phyloP scores from a whole-genome alignment of 2,888 invertebrate species.

The Epistrophella euchroma region DNA sequence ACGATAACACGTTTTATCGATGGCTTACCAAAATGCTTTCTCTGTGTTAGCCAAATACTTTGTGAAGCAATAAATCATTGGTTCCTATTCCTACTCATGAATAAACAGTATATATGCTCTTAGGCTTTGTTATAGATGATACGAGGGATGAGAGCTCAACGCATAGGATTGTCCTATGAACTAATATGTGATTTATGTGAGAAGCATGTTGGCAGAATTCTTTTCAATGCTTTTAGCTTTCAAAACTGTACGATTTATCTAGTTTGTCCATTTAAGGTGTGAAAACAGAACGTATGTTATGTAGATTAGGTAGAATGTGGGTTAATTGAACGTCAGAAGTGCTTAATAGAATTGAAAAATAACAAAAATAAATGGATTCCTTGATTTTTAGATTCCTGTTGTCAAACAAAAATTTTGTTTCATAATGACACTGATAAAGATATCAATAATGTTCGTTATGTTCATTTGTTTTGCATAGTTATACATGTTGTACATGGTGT shows the following conservation, averaged over 20 bases:
- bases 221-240: constrained; percentile 29
- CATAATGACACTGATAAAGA: not conserved
- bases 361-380: constrained; percentile 28
- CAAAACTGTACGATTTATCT: constrained; percentile 35
- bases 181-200: constrained; percentile 44
- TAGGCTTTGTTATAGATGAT: constrained; percentile 30
- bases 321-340: constrained; percentile 25
- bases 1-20: constrained; percentile 53
- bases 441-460: not conserved
- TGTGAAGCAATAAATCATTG: constrained; percentile 51
- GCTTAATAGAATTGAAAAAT: constrained; percentile 47
- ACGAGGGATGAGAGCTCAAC: constrained; percentile 33
- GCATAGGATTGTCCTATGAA: constrained; percentile 43
- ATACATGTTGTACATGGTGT: too few relatives aligned
- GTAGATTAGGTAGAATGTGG: constrained; percentile 35
- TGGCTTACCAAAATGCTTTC: constrained; percentile 47
- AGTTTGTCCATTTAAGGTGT: constrained; percentile 27
- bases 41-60: constrained; percentile 52
- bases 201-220: constrained; percentile 25
- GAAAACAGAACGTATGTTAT: constrained; percentile 33
- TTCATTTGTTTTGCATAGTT: too few relatives aligned
- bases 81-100: constrained; percentile 31
- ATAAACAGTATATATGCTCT: constrained; percentile 13
- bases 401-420: not conserved
- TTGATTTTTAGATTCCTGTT: not conserved